Percentiles rank a stretch among this genome's conserved stretches.
phyloP scores from a whole-genome alignment of 2,113 vertebrate genomes.

The Chrysemys picta region DNA sequence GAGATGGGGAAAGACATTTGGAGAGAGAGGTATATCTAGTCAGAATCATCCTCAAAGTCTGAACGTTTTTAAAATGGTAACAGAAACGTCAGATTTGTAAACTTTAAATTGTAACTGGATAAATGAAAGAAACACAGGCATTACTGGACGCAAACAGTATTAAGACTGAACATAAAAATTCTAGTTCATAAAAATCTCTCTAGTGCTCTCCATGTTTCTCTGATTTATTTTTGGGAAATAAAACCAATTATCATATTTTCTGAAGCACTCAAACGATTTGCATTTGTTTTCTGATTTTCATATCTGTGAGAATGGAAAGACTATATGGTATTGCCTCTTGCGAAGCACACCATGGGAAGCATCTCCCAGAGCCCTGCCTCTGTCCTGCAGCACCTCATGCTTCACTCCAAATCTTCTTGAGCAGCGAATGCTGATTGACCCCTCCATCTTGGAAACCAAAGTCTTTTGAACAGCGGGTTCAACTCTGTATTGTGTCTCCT shows the following conservation, averaged over 20 bases:
- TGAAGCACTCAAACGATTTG: neutral
- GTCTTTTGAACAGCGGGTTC: neutral
- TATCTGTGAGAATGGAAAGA: neutral
- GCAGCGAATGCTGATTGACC: neutral
- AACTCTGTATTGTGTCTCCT: neutral
- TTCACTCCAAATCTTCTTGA: neutral
- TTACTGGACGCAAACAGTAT: neutral
- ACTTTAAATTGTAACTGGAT: neutral
- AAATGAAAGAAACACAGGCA: neutral
- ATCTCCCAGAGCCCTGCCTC: neutral
- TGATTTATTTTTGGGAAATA: neutral
- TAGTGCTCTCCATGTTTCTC: neutral
- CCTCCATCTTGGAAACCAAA: neutral
- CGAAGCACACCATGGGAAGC: neutral
- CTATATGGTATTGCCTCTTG: neutral
- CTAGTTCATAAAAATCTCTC: neutral
- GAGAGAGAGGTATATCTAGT: neutral
- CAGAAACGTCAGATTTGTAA: neutral
- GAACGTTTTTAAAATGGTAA: neutral
- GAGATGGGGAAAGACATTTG: neutral
- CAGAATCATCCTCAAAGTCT: neutral
- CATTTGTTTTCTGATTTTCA: neutral
- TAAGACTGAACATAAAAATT: neutral
- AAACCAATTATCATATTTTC: neutral
- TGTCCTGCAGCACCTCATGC: neutral